Evolutionary conservation across 2,113 vertebrate species (phyloP), one percentile per base, ranked within the genome.

Genomic region (Tetrao urogallus): DNA sequence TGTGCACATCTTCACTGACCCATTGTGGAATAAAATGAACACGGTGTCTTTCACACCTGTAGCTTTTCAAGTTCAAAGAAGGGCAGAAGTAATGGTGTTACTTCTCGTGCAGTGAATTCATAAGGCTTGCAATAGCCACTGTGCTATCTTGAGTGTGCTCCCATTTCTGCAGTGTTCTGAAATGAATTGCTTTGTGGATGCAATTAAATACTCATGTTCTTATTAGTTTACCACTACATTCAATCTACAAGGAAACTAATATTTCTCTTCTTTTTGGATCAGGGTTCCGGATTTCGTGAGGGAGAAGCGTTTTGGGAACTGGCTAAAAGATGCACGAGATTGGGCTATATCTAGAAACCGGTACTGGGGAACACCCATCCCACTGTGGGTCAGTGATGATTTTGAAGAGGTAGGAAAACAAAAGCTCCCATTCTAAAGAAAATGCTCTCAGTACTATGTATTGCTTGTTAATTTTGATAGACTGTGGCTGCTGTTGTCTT

Each of bases 341-440:
- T 99, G 99, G 99, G 99, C 99, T 14, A 96, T 99, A 94, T 99
- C 99, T 18, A 98, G 99, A 84, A 99, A 99, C 97, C 98, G 99
- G 30, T 99, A 99, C 97, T 99, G 99, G 99, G 99, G 99, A 13
- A 99, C 99, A 3, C 99, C 99, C 3, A 99, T 99, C 91, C 99
- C 99, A 0, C 94, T 99, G 82, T 99, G 99, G 99, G 98, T 99
- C 98, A 99, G 99, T 13, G 98, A 98, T 1, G 99, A 99, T 96
- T 98, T 98, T 54, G 98, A 99, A 88, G 99, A 99, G 99, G 99
- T 74, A 64, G 73, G 42, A 5, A 57, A 47, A 10, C 5, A 2
- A 58, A 58, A 9, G 45, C 5, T 42, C 34, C 10, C 18, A 64
- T 10, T 2, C 52, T 48, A 6, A 32, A 54, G 28, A 36, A 90